Evolutionary conservation across 2,797 vertebrate genomes (phyloP).

Genomic region (Hyperoplus immaculatus): DNA sequence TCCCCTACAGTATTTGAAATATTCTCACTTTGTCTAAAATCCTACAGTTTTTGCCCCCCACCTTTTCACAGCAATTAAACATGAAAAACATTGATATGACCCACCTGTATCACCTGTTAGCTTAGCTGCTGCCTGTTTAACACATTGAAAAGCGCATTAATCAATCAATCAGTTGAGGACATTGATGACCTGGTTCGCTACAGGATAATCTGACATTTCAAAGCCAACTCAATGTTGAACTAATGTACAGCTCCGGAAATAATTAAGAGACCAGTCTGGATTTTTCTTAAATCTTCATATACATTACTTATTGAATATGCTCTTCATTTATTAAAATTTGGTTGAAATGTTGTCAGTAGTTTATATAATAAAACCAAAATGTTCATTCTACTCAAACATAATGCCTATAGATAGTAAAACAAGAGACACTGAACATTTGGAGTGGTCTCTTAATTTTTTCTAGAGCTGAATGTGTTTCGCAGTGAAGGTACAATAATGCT

Average conservation of each 20-base stretch:
- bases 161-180: background rate
- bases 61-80: background rate
- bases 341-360: no score
- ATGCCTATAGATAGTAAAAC: no score
- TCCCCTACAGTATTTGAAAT: background rate
- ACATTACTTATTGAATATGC: no score
- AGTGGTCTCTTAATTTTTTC: no score
- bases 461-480: background rate
- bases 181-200: background rate
- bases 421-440: no score
- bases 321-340: no score
- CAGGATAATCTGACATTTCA: background rate
- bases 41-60: background rate
- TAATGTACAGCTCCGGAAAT: no score
- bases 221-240: background rate
- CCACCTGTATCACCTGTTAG: conserved; percentile 67
- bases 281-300: no score
- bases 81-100: conserved; percentile 8
- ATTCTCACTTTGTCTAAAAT: background rate
- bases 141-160: background rate
- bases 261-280: no score
- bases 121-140: conserved; percentile 54
- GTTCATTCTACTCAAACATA: no score
- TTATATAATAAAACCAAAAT: no score
- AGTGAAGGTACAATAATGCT: background rate